Evolutionary conservation across 2,797 vertebrate genomes (phyloP).

Genomic region (Siniperca obscura): DNA sequence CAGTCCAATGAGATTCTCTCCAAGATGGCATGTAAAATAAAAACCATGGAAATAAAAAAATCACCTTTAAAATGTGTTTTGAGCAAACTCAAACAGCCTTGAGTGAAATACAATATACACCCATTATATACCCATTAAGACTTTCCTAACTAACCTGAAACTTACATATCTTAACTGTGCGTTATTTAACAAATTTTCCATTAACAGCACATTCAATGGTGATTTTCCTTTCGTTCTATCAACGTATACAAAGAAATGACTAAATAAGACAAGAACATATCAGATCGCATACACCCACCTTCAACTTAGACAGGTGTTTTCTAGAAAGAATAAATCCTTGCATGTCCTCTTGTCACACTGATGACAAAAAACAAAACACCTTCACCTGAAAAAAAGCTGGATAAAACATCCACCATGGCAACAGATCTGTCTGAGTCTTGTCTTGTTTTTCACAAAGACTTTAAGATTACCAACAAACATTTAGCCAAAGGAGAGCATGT

Average conservation of each 20-base stretch:
- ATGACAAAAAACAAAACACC: constrained; percentile 21
- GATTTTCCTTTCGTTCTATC: background rate
- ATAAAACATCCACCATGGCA: constrained; percentile 50
- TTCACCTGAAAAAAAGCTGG: constrained; percentile 36
- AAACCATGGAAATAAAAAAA: background rate
- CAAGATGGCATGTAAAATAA: background rate
- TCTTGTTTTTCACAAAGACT: constrained; percentile 65
- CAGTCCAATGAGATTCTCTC: background rate
- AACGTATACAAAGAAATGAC: background rate
- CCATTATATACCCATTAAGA: background rate
- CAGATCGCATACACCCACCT: constrained; percentile 67
- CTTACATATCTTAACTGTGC: background rate
- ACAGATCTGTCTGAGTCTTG: constrained; percentile 37
- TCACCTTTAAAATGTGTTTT: background rate
- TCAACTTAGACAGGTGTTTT: constrained; percentile 35
- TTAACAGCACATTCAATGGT: background rate
- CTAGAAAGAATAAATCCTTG: constrained; percentile 37
- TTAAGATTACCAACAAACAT: constrained; percentile 66
- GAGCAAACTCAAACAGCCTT: background rate
- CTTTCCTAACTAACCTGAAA: constrained; percentile 2
- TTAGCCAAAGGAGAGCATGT: constrained; percentile 60
- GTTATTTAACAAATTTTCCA: background rate
- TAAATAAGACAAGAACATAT: constrained; percentile 3
- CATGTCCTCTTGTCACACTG: constrained; percentile 32
- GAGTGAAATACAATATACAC: background rate